Base-by-base conservation (phyloP, 2,888 invertebrate species). In the Drosophila testacea region DNA sequence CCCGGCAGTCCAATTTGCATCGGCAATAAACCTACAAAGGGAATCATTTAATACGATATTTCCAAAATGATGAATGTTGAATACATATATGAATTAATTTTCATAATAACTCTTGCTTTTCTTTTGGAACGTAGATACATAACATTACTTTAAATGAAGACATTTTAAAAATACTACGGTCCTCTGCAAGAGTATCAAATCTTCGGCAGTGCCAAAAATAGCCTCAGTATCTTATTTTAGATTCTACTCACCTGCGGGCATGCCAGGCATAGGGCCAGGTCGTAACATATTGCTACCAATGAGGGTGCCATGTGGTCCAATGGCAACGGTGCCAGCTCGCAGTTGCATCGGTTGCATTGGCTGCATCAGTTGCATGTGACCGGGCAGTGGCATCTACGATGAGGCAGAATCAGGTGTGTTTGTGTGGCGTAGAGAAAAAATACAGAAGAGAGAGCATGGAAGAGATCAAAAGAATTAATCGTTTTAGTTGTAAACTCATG, bases 271-370 rank as follows among this genome's bases (percentile, higher is more conserved):
- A 50, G 86, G 91, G 7, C 57, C 86, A 52, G 88, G 89, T 47
- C 92, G 89, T 72, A 93, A 69, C 91, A 93, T 91, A 81, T 92
- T 92, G 41, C 92, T 89, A 22, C 92, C 90, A 52, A 92, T 90
- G 34, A 93, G 79, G 3, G 89, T 72, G 7, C 91, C 92, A 69
- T 92, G 92, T 16, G 92, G 93, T 66, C 92, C 92, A 42, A 92
- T 84, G 66, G 92, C 89, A 85, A 93, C 91, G 16, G 92, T 80
- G 51, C 77, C 73, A 55, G 92, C 92, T 60, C 93, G 85, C 83
- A 93, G 87, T 27, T 56, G 55, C 87, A 93, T 90, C 22, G 92
- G 93, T 67, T 92, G 93, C 85, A 92, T 90, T 63, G 93, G 80
- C 79, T 91, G 92, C 92, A 93, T 91, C 70, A 92, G 73, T 57